Conservation (phyloP, 2,888 invertebrate genomes). For the Leistus spinibarbis region DNA sequence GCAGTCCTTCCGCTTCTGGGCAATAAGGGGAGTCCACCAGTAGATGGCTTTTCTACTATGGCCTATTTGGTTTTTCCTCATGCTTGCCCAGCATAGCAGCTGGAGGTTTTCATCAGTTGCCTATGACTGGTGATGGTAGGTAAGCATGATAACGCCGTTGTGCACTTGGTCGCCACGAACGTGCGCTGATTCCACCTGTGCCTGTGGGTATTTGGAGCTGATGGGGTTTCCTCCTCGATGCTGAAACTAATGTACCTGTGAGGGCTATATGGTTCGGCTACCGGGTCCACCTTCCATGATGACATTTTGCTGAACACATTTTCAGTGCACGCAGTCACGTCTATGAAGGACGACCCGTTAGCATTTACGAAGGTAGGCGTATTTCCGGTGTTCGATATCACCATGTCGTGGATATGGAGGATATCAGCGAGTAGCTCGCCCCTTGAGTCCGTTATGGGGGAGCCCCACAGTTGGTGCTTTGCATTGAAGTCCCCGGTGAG, state of each 20-base stretch:
- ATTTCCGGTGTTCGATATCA: background rate
- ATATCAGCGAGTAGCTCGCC: background rate
- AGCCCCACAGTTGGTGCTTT: background rate
- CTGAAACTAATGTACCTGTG: constrained; percentile 3
- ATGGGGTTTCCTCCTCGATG: background rate
- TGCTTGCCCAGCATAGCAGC: too few relatives aligned
- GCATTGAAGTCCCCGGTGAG: constrained; percentile 15
- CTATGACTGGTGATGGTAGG: too few relatives aligned
- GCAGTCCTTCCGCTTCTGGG: too few relatives aligned
- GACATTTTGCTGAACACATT: background rate
- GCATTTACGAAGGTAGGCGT: background rate
- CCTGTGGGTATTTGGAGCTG: too few relatives aligned
- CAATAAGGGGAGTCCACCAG: too few relatives aligned
- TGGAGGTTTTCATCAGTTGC: too few relatives aligned
- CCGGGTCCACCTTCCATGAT: background rate
- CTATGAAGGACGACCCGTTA: background rate
- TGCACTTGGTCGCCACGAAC: too few relatives aligned
- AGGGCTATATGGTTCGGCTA: background rate
- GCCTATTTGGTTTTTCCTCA: too few relatives aligned
- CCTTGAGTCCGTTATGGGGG: constrained; percentile 1
- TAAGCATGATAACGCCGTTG: too few relatives aligned
- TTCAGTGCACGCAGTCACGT: background rate
- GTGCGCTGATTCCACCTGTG: too few relatives aligned
- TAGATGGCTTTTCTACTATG: too few relatives aligned
- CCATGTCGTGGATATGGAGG: background rate